Percentiles rank a stretch among this genome's conserved stretches.
phyloP scores from a whole-genome alignment of 2,888 invertebrate species.

The Eupithecia pulchellata region DNA sequence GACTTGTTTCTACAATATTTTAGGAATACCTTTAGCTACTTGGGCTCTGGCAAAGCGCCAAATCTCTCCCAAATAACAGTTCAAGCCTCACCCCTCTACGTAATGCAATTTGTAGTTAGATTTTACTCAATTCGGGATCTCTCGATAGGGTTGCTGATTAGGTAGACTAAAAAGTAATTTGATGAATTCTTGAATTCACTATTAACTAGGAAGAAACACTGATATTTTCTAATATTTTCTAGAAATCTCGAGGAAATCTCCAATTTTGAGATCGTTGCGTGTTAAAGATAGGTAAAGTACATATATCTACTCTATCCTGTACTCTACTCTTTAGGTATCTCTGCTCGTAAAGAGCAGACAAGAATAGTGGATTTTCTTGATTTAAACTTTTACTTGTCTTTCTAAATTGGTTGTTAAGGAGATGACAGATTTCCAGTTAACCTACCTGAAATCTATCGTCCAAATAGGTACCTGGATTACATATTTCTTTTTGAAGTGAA shows the following conservation, averaged over 20 bases:
- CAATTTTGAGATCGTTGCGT: background rate
- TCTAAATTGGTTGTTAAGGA: background rate
- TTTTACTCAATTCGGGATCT: constrained; percentile 14
- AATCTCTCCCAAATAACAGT: constrained; percentile 29
- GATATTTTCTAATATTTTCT: background rate
- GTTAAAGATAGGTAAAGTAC: background rate
- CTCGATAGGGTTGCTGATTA: background rate
- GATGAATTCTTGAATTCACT: too few species aligned
- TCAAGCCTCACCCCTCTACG: constrained; percentile 11
- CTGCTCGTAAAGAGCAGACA: too few species aligned
- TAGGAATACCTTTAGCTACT: constrained; percentile 6
- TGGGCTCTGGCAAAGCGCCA: constrained; percentile 23
- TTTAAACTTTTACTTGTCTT: background rate
- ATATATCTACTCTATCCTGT: too few species aligned
- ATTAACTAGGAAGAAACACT: background rate
- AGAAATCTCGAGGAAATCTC: too few species aligned
- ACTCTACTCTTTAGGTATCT: too few species aligned
- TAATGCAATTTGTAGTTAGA: constrained; percentile 20
- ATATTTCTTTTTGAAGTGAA: background rate
- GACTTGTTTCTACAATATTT: constrained; percentile 4
- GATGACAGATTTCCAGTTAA: background rate
- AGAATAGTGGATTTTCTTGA: too few species aligned
- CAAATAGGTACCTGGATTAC: background rate
- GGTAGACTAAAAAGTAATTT: background rate
- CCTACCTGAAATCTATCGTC: too few species aligned